Percentiles rank a stretch among this genome's conserved stretches.
Evolutionary conservation across 2,888 invertebrate genomes (phyloP).

Genomic region (Crossocerus cetratus): DNA sequence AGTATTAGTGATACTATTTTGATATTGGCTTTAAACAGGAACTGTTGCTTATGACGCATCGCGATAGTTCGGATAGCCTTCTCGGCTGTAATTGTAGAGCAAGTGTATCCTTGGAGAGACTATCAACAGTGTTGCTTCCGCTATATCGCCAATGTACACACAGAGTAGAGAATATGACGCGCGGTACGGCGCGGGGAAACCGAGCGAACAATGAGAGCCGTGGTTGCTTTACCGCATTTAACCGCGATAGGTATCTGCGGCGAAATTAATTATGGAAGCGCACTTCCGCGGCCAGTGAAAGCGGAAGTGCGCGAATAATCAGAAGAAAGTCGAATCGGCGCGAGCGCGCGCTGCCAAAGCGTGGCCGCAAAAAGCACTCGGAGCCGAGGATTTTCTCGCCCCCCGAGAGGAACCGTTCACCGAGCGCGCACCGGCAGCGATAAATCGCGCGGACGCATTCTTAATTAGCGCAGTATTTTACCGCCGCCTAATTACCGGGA

Average conservation of each 20-base stretch:
- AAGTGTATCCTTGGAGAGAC: no score
- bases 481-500: not conserved
- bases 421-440: not conserved
- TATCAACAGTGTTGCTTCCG: no score
- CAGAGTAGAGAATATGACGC: not conserved
- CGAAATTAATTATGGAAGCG: constrained; percentile 56
- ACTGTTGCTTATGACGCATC: no score
- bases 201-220: constrained; percentile 24
- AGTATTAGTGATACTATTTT: no score
- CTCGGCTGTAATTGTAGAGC: no score
- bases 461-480: not conserved
- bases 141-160: not conserved
- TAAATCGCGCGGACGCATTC: not conserved
- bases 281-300: constrained; percentile 54
- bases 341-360: not conserved
- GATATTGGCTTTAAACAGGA: no score
- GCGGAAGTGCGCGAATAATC: constrained; percentile 50
- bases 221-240: constrained; percentile 37
- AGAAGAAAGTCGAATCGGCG: constrained; percentile 40
- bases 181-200: constrained; percentile 17
- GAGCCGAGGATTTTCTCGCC: no score
- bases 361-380: constrained; percentile 27
- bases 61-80: no score
- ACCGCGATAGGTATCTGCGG: constrained; percentile 36
- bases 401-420: no score